Evolutionary conservation across 2,113 vertebrate genomes (phyloP).

Genomic region (Penelope pileata): DNA sequence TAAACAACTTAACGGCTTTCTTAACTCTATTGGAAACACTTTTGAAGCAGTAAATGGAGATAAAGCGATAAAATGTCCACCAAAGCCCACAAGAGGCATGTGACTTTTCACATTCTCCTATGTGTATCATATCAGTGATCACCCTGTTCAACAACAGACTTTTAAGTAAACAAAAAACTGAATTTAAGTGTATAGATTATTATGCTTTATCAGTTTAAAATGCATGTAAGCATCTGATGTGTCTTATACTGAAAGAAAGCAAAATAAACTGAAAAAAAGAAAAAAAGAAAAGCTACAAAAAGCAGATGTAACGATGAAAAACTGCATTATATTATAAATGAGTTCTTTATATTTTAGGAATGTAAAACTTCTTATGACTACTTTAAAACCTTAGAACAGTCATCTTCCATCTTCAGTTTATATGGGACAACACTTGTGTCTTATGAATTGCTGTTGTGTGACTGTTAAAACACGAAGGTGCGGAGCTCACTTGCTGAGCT

Average conservation of each 20-base stretch:
- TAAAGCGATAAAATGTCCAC: rapidly evolving
- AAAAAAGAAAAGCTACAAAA: conserved; percentile 17
- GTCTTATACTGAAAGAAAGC: not conserved
- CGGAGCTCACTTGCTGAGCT: not conserved
- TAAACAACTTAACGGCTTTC: not conserved
- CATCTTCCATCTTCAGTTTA: not conserved
- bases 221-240: not conserved
- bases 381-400: not conserved
- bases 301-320: not conserved
- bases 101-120: not conserved
- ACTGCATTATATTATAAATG: not conserved
- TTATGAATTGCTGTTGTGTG: not conserved
- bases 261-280: not conserved
- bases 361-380: not conserved
- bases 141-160: not conserved
- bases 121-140: not conserved
- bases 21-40: not conserved
- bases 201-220: not conserved
- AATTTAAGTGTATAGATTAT: not conserved
- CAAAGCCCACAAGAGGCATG: not conserved
- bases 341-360: not conserved
- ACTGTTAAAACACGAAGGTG: not conserved
- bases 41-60: not conserved
- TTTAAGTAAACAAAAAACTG: not conserved
- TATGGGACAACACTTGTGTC: not conserved